Percentiles rank a stretch among this genome's conserved stretches.
These are phyloP conservation scores for Apeltes quadracus DNA, from an alignment of 2,113 vertebrate species.

Conservation along the genomic window DNA sequence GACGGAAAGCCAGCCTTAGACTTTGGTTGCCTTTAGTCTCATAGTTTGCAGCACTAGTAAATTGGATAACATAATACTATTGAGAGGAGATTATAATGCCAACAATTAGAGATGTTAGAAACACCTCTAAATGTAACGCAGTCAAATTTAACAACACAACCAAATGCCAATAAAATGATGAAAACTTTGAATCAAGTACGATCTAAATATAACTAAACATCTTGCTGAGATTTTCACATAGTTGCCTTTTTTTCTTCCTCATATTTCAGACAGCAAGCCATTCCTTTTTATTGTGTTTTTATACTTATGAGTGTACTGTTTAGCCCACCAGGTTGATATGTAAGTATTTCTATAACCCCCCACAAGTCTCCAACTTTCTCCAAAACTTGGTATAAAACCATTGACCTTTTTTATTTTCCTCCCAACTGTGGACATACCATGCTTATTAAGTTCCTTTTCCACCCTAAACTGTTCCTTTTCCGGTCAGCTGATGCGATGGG, in stretches of 20 bases:
- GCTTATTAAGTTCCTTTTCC: background rate
- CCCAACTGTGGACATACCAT: background rate
- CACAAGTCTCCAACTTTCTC: background rate
- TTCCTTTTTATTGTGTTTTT: too few relatives aligned
- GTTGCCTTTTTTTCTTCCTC: background rate
- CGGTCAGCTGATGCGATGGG: slow-evolving; percentile 48
- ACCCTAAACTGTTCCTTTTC: background rate
- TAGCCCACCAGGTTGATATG: background rate
- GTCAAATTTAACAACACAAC: background rate
- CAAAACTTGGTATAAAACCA: background rate
- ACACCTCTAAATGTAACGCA: background rate
- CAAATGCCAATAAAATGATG: background rate
- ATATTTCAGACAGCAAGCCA: background rate
- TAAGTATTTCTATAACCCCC: background rate
- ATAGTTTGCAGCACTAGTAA: background rate
- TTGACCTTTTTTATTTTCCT: background rate
- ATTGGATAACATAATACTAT: background rate
- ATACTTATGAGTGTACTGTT: too few relatives aligned
- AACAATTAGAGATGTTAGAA: background rate
- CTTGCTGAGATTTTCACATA: background rate
- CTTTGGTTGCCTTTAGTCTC: too few relatives aligned
- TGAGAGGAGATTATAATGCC: background rate
- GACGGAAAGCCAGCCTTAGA: too few relatives aligned
- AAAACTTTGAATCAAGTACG: background rate
- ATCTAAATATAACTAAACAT: background rate